phyloP scores from a whole-genome alignment of 1,140 invertebrate genomes.

The Drosophila busckii region DNA sequence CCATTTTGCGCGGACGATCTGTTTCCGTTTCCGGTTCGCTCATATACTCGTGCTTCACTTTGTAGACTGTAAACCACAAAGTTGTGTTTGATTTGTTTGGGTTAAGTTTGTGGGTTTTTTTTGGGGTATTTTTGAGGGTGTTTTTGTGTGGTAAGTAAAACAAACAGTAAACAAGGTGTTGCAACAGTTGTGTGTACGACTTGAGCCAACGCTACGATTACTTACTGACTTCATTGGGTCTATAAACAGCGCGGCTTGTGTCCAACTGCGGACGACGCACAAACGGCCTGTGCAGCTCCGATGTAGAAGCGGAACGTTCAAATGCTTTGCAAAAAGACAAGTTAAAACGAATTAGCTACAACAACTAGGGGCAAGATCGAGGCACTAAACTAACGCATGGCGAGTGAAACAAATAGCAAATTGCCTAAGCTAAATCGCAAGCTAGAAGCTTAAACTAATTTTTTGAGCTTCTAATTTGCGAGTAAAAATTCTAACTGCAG shows the following conservation, averaged over 20 bases:
- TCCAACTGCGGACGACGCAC: constrained; percentile 53
- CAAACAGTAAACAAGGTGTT: constrained; percentile 23
- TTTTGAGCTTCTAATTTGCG: too few relatives aligned
- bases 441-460: too few relatives aligned
- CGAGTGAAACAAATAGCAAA: constrained; percentile 8
- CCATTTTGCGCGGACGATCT: constrained; percentile 82
- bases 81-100: constrained; percentile 26
- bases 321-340: constrained; percentile 47
- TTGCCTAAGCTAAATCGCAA: too few relatives aligned
- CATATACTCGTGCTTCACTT: constrained; percentile 85
- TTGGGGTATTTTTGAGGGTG: neutral
- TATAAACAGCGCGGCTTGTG: constrained; percentile 57
- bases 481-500: too few relatives aligned
- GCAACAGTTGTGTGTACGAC: constrained; percentile 32
- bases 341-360: constrained; percentile 40
- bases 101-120: neutral
- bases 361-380: neutral
- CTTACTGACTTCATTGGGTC: constrained; percentile 79
- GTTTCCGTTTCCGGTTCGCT: constrained; percentile 83
- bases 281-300: constrained; percentile 66
- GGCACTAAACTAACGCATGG: constrained; percentile 5
- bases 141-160: neutral
- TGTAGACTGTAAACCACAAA: constrained; percentile 82
- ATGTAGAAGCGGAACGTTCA: constrained; percentile 67
- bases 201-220: constrained; percentile 42